Evolutionary conservation across 1,140 invertebrate species (phyloP), one percentile per base, ranked within the genome.

Genomic region (Aphelinus certus): DNA sequence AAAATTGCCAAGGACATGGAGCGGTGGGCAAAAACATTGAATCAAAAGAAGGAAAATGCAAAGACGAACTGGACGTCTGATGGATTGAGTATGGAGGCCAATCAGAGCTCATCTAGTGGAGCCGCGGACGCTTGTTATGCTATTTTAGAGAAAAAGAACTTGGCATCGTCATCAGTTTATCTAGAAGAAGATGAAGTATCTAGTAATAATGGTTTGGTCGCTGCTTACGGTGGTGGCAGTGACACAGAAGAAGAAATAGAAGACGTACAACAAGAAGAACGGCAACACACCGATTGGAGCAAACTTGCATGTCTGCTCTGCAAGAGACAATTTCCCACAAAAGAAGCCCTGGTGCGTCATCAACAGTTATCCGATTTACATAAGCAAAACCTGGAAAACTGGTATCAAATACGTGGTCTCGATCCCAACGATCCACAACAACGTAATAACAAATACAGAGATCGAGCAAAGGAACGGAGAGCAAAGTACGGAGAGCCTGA

Each of bases 281-380:
- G 90, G 58, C 88, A 92, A 58, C 89, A 93, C 55, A 91, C 96
- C 7, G 97, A 99, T 86, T 96, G 94, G 90, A 88, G 88, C 2
- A 98, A 98, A 86, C 84, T 98, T 10, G 96, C 97, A 1, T 99
- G 98, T 87, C 88, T 99, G 3, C 88, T 99, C 1, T 99, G 98
- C 85, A 99, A 99, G 86, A 89, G 98, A 71, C 95, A 96, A 83
- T 98, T 99, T 82, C 93, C 95, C 46, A 97, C 93, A 57, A 92
- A 92, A 75, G 97, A 99, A 76, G 93, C 94, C 1, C 89, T 99
- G 4, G 88, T 92, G 2, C 97, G 97, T 82, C 98, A 99, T 87
- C 92, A 95, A 71, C 94, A 97, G 76, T 88, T 98, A 75, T 99
- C 98, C 2, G 95, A 98, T 76, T 89, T 99, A 53, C 98, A 99